These are phyloP conservation scores for Piprites chloris DNA, from an alignment of 2,113 vertebrate species.

Conservation along the genomic window DNA sequence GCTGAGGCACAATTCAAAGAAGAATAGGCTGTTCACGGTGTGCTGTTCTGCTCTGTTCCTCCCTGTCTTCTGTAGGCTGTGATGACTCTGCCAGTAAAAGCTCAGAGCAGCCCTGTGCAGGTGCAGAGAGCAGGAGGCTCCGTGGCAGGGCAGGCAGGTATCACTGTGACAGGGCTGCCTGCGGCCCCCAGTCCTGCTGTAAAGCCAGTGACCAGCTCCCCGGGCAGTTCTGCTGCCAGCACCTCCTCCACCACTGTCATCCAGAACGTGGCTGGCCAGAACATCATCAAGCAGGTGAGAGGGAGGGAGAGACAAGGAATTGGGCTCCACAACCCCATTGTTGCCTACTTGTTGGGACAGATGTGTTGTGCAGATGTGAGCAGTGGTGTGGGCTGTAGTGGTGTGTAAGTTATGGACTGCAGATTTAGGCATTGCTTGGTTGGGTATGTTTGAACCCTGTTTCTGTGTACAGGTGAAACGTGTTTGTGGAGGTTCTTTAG, in stretches of 20 bases:
- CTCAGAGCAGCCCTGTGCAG: constrained; percentile 77
- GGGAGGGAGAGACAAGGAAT: background rate
- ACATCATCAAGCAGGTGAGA: constrained; percentile 92
- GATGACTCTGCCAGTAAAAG: constrained; percentile 88
- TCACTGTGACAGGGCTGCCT: constrained; percentile 80
- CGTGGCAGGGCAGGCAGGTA: constrained; percentile 53
- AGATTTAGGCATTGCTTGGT: background rate
- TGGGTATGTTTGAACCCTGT: background rate
- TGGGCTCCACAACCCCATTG: rapidly evolving
- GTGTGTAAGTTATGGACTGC: background rate
- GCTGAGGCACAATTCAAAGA: background rate
- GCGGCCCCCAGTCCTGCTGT: constrained; percentile 72
- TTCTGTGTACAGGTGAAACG: background rate
- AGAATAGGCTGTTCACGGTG: background rate
- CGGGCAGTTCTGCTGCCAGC: constrained; percentile 75
- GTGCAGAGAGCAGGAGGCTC: constrained; percentile 72
- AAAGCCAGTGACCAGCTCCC: constrained; percentile 81
- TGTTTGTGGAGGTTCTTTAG: background rate
- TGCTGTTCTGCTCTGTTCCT: background rate
- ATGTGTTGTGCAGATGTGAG: background rate
- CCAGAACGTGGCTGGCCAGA: constrained; percentile 85
- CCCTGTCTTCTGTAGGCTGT: constrained; percentile 71
- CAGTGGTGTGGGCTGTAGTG: background rate
- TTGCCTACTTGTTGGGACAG: background rate
- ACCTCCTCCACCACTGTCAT: constrained; percentile 79